Evolutionary conservation across 2,888 invertebrate species (phyloP), one percentile per base, ranked within the genome.

Genomic region (Argynnis bischoffii): DNA sequence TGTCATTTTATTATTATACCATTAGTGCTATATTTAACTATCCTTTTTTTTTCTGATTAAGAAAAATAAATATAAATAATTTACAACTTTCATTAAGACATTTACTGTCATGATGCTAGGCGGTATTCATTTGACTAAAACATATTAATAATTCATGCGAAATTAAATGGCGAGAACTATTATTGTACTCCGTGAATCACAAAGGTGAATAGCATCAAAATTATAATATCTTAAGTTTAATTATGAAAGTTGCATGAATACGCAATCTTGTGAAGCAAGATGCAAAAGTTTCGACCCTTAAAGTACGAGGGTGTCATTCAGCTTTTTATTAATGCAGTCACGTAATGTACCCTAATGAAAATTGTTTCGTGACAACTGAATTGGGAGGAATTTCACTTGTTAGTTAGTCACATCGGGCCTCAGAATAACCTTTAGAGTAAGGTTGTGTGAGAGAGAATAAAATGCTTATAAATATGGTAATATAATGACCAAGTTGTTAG

Each of bases 281-380:
- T 83, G 81, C 79, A 81, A 84, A 86, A 79, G 78, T 80, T 80
- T 81, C 80, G 79, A 80, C 83, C 83, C 77, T 77, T 76, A 79
- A 76, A 74, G 78, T 76, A 76, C 78, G 77, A 75, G 72, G 76
- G 77, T 77, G 77, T 78, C 76, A 75, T 76, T 77, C 77, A 73
- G 78, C 79, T 79, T 79, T 80, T 91, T 88, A 82, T 84, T 86
- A 90, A 84, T 82, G 79, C 83, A 86, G 88, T 86, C 90, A 89
- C 89, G 90, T 90, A 86, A 81, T 79, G 76, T 79, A 74, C 80
- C 80, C 85, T 89, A 90, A 90, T 90, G 89, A 88, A 91, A 91
- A 90, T 89, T 88, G 89, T 87, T 89, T 78, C 82, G 84, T 82
- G 85, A 86, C 86, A 83, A 85, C 85, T 85, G 85, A 85, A 84